Evolutionary conservation across 1,140 invertebrate genomes (phyloP), one percentile per base, ranked within the genome.

Genomic region (Pachyrhynchus sulphureomaculatus): DNA sequence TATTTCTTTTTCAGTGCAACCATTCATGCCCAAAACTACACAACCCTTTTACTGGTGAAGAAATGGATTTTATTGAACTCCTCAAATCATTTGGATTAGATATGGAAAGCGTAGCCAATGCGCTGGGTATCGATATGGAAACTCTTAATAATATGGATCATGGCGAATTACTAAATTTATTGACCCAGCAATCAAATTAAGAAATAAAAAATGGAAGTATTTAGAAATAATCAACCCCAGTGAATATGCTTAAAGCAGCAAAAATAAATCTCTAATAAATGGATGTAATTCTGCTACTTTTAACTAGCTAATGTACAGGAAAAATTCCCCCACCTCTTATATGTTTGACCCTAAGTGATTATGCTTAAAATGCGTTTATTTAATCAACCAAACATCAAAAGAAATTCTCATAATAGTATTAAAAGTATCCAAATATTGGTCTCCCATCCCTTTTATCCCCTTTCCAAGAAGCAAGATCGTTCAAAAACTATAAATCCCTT

Each of bases 41-140:
- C 13, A 92, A 93, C 77, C 92, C 91, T 0, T 84, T 88, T 39
- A 93, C 90, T 1, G 91, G 92, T 1, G 91, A 95, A 77, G 91
- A 95, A 78, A 89, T 95, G 79, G 90, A 93, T 69, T 88, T 95
- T 67, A 87, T 93, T 9, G 89, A 93, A 71, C 77, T 95, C 63
- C 80, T 95, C 26, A 90, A 93, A 74, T 92, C 91, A 34, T 94
- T 95, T 66, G 92, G 92, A 0, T 76, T 95, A 37, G 90, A 94
- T 71, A 92, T 94, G 81, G 83, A 84, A 47, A 90, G 87, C 45
- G 89, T 94, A 4, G 92, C 93, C 0, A 85, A 88, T 13, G 91
- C 91, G 0, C 79, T 94, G 36, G 92, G 91, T 2, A 86, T 95
- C 12, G 91, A 95, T 68, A 86, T 92, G 70, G 83, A 89, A 37